Evolutionary conservation across 2,888 invertebrate genomes (phyloP).

Genomic region (Stictocephala bisonia): DNA sequence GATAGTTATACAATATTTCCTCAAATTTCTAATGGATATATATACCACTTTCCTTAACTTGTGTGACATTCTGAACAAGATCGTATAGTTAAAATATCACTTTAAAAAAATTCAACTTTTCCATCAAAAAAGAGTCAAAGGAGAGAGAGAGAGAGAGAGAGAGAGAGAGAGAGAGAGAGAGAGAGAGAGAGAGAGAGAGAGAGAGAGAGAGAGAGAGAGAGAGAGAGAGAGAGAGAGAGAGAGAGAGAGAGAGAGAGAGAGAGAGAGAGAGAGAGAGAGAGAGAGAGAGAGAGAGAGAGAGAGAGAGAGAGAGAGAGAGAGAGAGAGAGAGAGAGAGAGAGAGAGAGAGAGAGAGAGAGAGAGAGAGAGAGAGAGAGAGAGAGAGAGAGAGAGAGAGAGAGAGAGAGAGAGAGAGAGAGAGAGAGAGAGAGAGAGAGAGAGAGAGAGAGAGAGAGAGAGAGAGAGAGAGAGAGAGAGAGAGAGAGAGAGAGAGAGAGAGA

Average conservation of each 20-base stretch:
- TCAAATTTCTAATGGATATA: too few species aligned
- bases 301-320: not conserved
- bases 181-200: not conserved
- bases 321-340: not conserved
- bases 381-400: not conserved
- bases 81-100: too few species aligned
- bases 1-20: too few species aligned
- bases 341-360: not conserved
- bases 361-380: slow-evolving; percentile 4
- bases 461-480: slow-evolving; percentile 11
- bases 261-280: not conserved
- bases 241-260: slow-evolving; percentile 4
- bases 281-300: not conserved
- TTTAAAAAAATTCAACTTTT: too few species aligned
- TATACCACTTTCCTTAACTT: too few species aligned
- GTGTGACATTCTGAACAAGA: too few species aligned
- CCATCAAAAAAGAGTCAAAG: not conserved
- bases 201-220: slow-evolving; percentile 1
- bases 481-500: slow-evolving; percentile 11
- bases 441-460: slow-evolving; percentile 10
- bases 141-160: not conserved
- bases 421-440: slow-evolving; percentile 8
- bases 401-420: not conserved
- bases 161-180: not conserved
- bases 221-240: not conserved